Percentiles rank a stretch among this genome's conserved stretches.
Evolutionary conservation across 2,888 invertebrate genomes (phyloP).

Genomic region (Tridacna gigas): DNA sequence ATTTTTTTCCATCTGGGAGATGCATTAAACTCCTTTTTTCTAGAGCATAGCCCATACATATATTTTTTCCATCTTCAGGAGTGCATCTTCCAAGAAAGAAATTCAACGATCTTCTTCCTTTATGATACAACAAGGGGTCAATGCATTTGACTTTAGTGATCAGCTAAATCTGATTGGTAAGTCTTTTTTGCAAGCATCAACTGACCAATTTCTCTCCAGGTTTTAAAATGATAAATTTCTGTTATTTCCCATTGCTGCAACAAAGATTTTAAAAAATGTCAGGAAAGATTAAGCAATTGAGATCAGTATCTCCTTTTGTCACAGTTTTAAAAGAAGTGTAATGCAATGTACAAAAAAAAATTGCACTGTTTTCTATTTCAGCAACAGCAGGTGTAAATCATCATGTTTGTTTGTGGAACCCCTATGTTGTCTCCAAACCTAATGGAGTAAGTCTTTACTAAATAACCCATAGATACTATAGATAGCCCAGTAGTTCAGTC

Average conservation of each 20-base stretch:
- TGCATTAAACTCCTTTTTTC: too few relatives aligned
- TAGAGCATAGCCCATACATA: too few relatives aligned
- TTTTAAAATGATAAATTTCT: too few relatives aligned
- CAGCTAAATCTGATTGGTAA: conserved; percentile 84
- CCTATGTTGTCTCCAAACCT: conserved; percentile 85
- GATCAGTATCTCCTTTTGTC: too few relatives aligned
- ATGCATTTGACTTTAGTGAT: conserved; percentile 84
- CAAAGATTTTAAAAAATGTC: too few relatives aligned
- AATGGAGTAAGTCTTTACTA: conserved; percentile 80
- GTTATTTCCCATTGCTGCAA: neutral
- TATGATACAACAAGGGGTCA: conserved; percentile 83
- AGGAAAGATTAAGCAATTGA: too few relatives aligned
- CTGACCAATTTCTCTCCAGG: too few relatives aligned
- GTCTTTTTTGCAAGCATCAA: conserved; percentile 26
- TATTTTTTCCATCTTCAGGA: conserved; percentile 24
- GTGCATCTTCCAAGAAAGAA: conserved; percentile 56
- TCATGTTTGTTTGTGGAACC: conserved; percentile 85
- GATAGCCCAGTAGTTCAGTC: too few relatives aligned
- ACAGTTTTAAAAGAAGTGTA: too few relatives aligned
- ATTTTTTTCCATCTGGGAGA: too few relatives aligned
- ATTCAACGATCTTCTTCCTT: conserved; percentile 72
- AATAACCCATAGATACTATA: too few relatives aligned
- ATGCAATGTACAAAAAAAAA: neutral
- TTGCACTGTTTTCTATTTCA: conserved; percentile 53
- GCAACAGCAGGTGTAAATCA: conserved; percentile 85